A percentile compares a stretch with the other conserved stretches of the same genome.
phyloP scores from a whole-genome alignment of 1,140 invertebrate species.

The Campodea augens region DNA sequence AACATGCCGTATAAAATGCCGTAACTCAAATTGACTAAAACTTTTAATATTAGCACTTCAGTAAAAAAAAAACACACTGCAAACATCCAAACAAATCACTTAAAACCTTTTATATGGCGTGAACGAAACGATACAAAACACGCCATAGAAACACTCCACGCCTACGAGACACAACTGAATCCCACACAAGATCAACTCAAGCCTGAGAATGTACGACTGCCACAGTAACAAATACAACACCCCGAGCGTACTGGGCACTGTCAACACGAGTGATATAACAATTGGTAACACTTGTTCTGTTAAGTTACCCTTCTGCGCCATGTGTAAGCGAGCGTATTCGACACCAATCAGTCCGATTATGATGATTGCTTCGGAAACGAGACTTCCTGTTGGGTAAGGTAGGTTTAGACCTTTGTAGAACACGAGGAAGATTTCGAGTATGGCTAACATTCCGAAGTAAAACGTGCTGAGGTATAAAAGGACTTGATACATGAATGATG shows the following conservation, averaged over 20 bases:
- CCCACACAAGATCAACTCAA: neutral
- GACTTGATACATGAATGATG: neutral
- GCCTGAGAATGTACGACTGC: neutral
- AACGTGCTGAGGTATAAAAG: neutral
- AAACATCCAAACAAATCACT: too few species aligned
- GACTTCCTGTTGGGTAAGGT: neutral
- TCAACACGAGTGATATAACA: neutral
- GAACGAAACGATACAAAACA: too few species aligned
- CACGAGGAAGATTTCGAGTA: neutral
- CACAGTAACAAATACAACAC: neutral
- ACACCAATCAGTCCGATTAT: neutral
- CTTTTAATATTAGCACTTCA: too few species aligned
- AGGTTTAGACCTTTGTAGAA: neutral
- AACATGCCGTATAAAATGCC: too few species aligned
- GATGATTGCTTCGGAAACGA: neutral
- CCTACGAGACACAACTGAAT: too few species aligned
- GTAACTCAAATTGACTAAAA: too few species aligned
- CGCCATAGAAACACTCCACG: too few species aligned
- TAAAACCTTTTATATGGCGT: too few species aligned
- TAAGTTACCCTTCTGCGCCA: neutral
- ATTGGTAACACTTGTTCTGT: neutral
- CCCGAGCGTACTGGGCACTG: neutral
- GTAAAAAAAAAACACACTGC: too few species aligned
- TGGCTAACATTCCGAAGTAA: neutral
- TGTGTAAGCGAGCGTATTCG: neutral